Evolutionary conservation across 2,797 vertebrate genomes (phyloP).

Genomic region (Paratrypauchen microcephalus): DNA sequence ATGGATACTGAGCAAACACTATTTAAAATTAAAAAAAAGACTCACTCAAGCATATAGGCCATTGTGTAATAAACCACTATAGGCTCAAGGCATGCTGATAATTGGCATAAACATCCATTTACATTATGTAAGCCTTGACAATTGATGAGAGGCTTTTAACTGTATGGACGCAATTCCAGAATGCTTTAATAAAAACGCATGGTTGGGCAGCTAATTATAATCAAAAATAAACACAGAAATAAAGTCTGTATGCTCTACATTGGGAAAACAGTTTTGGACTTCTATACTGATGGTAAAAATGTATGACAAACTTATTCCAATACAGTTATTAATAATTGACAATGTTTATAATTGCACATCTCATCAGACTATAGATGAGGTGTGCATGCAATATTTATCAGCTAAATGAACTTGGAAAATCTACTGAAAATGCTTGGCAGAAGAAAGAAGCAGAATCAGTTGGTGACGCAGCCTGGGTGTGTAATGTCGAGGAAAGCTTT

Average conservation of each 20-base stretch:
- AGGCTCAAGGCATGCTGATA: conserved; percentile 18
- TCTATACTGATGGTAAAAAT: conserved; percentile 7
- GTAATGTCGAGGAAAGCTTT: conserved; percentile 40
- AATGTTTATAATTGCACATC: conserved; percentile 23
- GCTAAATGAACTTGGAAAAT: conserved; percentile 12
- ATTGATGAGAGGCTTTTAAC: conserved; percentile 31
- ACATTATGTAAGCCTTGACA: conserved; percentile 28
- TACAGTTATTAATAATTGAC: conserved; percentile 27
- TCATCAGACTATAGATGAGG: conserved; percentile 21
- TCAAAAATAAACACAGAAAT: conserved; percentile 26
- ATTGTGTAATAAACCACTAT: conserved; percentile 11
- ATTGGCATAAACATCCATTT: conserved; percentile 21
- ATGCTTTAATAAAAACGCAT: conserved; percentile 47
- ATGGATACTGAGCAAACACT: neutral
- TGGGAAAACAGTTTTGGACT: conserved; percentile 6
- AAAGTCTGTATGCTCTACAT: conserved; percentile 18
- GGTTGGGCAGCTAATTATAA: conserved; percentile 42
- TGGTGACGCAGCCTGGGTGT: conserved; percentile 17
- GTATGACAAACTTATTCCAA: conserved; percentile 3
- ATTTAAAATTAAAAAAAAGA: neutral
- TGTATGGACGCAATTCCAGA: conserved; percentile 40
- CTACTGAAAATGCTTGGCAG: conserved; percentile 15
- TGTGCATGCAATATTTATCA: conserved; percentile 14
- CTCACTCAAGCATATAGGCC: neutral
- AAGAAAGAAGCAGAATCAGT: conserved; percentile 9